These are phyloP conservation scores for Drosophila parabipectinata DNA, from an alignment of 1,140 invertebrate genomes.

Conservation along the genomic window DNA sequence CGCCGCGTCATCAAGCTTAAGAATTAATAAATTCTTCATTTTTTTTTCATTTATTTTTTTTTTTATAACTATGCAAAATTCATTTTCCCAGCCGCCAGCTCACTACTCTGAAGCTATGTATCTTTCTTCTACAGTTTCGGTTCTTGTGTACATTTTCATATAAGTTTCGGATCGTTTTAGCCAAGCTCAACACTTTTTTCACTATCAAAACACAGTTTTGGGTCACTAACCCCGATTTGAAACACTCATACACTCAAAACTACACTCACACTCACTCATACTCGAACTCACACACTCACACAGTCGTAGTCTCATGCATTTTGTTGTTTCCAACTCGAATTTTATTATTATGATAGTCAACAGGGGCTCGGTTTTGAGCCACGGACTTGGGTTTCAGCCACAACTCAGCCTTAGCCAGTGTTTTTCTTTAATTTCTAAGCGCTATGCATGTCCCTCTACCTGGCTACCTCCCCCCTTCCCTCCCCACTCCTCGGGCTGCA, in stretches of 20 bases:
- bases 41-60: conserved; percentile 17
- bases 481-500: not conserved
- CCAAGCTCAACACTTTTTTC: conserved; percentile 61
- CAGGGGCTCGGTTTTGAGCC: conserved; percentile 37
- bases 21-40: conserved; percentile 38
- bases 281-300: conserved; percentile 6
- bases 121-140: conserved; percentile 8
- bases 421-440: conserved; percentile 73
- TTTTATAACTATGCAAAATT: conserved; percentile 39
- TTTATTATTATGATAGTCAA: conserved; percentile 59
- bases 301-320: conserved; percentile 16
- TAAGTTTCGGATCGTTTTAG: conserved; percentile 45
- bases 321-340: conserved; percentile 46
- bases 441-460: conserved; percentile 29
- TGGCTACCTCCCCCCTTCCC: not conserved
- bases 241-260: conserved; percentile 13
- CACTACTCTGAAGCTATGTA: conserved; percentile 9
- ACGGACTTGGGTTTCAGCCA: conserved; percentile 39
- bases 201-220: conserved; percentile 54
- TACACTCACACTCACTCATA: conserved; percentile 11
- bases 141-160: conserved; percentile 43
- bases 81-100: conserved; percentile 37
- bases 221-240: conserved; percentile 63
- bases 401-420: conserved; percentile 40
- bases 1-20: conserved; percentile 47